Percentiles rank a stretch among this genome's conserved stretches.
Evolutionary conservation across 2,797 vertebrate species (phyloP).

Genomic region (Huso huso): DNA sequence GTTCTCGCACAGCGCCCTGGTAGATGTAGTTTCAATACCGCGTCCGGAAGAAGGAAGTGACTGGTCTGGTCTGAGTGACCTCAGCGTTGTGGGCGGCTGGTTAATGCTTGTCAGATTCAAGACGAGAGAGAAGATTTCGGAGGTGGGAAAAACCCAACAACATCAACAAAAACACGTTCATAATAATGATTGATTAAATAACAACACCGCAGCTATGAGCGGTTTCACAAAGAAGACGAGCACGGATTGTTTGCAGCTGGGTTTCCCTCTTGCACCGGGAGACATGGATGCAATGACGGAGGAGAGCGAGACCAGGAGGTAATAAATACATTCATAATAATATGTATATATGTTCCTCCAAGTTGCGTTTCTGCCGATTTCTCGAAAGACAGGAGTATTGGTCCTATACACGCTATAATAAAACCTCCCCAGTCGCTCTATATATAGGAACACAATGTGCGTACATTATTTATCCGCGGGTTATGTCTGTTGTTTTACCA

Average conservation of each 20-base stretch:
- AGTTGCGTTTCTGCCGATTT: constrained; percentile 1
- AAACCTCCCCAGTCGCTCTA: too few relatives aligned
- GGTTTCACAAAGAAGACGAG: background rate
- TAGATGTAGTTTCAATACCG: background rate
- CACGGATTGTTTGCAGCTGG: constrained; percentile 1
- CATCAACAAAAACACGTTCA: background rate
- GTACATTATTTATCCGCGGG: too few relatives aligned
- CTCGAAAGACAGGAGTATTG: background rate
- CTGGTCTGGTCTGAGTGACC: background rate
- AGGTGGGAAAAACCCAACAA: background rate
- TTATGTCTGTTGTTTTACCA: too few relatives aligned
- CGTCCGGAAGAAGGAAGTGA: background rate
- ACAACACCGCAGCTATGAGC: background rate
- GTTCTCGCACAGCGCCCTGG: background rate
- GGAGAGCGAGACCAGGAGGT: background rate
- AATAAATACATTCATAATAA: constrained; percentile 18
- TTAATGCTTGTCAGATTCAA: background rate
- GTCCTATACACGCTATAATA: too few relatives aligned
- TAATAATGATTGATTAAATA: background rate
- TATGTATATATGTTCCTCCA: background rate
- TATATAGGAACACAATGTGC: too few relatives aligned
- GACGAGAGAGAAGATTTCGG: background rate
- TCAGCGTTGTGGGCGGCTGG: background rate
- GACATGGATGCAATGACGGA: constrained; percentile 5
- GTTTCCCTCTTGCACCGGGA: constrained; percentile 8